Conservation (phyloP, 2,797 vertebrate species). For the Spinus olivaceus region DNA sequence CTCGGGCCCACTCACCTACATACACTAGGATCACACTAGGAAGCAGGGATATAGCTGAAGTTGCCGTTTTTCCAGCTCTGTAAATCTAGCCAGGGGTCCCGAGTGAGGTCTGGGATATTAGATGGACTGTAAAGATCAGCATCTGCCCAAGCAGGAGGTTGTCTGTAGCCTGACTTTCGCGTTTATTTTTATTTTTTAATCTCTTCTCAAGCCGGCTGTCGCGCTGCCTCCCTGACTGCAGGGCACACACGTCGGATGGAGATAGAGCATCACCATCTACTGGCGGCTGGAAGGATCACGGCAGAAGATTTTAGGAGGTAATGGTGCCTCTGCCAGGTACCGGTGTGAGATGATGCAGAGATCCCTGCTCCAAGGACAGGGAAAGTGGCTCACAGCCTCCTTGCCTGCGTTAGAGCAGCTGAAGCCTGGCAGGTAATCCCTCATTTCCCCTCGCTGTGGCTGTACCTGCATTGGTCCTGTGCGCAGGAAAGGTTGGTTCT, state of each 20-base stretch:
- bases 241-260: neutral
- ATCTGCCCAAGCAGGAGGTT: neutral
- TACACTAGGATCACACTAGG: neutral
- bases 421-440: neutral
- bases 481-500: neutral
- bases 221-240: neutral
- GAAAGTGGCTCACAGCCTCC: neutral
- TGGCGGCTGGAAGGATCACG: slow-evolving; percentile 3
- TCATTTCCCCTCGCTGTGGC: neutral
- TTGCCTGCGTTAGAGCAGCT: neutral
- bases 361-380: neutral
- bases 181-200: neutral
- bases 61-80: neutral
- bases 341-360: neutral
- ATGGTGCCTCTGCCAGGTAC: neutral
- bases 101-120: neutral
- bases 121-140: neutral
- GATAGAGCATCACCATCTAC: slow-evolving; percentile 44
- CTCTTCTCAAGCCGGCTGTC: neutral
- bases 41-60: neutral
- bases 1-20: neutral
- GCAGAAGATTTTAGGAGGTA: neutral
- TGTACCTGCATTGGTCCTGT: neutral
- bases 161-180: neutral
- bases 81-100: neutral